Conservation (phyloP, 2,113 vertebrate genomes). For the Semicossyphus pulcher region DNA sequence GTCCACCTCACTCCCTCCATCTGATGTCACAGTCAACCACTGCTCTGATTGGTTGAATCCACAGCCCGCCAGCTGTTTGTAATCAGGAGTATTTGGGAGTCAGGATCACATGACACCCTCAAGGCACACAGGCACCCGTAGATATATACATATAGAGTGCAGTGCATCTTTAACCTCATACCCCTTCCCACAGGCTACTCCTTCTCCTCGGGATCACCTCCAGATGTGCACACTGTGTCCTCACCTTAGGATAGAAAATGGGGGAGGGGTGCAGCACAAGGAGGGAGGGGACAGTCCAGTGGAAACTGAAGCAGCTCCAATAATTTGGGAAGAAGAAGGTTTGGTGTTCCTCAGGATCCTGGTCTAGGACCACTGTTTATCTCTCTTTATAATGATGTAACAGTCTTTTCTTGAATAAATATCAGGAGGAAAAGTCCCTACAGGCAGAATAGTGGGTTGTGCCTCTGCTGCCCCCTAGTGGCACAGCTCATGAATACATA, state of each 20-base stretch:
- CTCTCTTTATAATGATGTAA: background rate
- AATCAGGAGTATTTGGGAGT: constrained; percentile 68
- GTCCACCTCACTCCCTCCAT: constrained; percentile 12
- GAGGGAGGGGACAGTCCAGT: background rate
- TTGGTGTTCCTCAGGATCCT: background rate
- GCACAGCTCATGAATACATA: constrained; percentile 10
- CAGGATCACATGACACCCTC: constrained; percentile 68
- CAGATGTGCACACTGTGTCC: constrained; percentile 72
- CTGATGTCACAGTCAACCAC: constrained; percentile 49
- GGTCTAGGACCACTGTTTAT: background rate
- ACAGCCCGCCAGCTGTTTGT: constrained; percentile 71
- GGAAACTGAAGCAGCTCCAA: constrained; percentile 12
- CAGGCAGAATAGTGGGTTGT: background rate
- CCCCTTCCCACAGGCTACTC: constrained; percentile 61
- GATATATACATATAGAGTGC: constrained; percentile 46
- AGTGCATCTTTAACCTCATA: constrained; percentile 66
- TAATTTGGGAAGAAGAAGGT: background rate
- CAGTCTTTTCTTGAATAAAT: background rate
- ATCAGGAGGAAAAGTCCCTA: constrained; percentile 1
- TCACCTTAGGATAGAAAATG: constrained; percentile 46
- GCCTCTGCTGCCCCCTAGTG: constrained; percentile 62
- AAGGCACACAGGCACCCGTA: constrained; percentile 50
- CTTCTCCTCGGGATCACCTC: constrained; percentile 69
- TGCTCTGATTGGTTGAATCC: constrained; percentile 36
- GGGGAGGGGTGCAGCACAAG: constrained; percentile 33